These are phyloP conservation scores for Rhabdomys dilectus DNA, from an alignment of 2,113 vertebrate genomes.

Conservation along the genomic window DNA sequence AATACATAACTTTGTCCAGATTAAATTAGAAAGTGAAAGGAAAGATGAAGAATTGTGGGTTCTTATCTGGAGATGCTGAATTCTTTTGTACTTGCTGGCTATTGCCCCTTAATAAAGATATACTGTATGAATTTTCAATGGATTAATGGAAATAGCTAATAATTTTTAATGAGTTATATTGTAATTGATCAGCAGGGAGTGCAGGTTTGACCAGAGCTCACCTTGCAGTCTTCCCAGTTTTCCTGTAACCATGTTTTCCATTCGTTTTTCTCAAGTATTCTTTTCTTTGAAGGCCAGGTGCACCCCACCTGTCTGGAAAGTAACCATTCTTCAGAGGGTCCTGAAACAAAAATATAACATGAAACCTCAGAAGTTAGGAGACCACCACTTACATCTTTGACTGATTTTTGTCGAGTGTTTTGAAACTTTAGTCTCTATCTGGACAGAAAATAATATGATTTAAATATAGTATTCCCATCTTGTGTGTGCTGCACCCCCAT, in stretches of 20 bases:
- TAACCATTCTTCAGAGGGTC: slow-evolving; percentile 90
- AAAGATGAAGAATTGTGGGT: background rate
- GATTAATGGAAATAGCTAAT: background rate
- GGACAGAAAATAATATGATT: background rate
- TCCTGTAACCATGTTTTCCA: slow-evolving; percentile 94
- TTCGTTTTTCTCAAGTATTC: slow-evolving; percentile 85
- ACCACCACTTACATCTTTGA: background rate
- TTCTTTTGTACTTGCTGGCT: background rate
- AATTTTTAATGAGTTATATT: background rate
- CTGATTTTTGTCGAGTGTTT: background rate
- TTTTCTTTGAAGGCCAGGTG: slow-evolving; percentile 78
- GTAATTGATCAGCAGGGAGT: background rate
- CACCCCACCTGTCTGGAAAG: slow-evolving; percentile 84
- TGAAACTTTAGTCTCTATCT: background rate
- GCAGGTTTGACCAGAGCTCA: slow-evolving; percentile 66
- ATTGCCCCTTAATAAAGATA: background rate
- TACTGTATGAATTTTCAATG: background rate
- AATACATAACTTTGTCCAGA: background rate
- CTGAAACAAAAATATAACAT: slow-evolving; percentile 82
- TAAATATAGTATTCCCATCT: background rate
- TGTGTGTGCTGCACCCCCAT: background rate
- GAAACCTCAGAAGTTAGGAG: background rate
- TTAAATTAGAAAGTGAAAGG: background rate
- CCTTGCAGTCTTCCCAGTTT: slow-evolving; percentile 96
- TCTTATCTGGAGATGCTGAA: background rate